A percentile compares a stretch with the other conserved stretches of the same genome.
Conservation (phyloP, 2,888 invertebrate genomes). For the Pyrrhosoma nymphula region DNA sequence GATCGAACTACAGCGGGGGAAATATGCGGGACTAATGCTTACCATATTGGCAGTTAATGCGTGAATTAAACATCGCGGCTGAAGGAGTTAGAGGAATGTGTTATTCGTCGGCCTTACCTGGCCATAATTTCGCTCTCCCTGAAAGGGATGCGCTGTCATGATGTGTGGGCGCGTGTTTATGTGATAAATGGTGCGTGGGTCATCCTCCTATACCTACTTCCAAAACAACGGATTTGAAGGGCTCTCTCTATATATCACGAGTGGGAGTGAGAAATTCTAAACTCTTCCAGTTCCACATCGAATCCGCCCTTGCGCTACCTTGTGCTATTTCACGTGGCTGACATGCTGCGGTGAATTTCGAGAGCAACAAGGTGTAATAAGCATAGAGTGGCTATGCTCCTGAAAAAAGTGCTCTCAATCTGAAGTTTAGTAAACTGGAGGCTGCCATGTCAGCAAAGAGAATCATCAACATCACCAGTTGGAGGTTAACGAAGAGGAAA, state of each 20-base stretch:
- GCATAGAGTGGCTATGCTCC: too few relatives aligned
- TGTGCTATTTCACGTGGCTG: not conserved
- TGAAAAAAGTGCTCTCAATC: too few relatives aligned
- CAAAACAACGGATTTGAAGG: not conserved
- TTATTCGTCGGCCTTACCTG: not conserved
- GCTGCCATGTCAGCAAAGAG: too few relatives aligned
- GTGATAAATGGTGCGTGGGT: not conserved
- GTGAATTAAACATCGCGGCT: not conserved
- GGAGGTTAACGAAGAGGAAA: too few relatives aligned
- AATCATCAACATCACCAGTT: too few relatives aligned
- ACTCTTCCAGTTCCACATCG: not conserved
- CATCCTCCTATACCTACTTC: not conserved
- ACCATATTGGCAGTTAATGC: not conserved
- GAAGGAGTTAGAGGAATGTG: not conserved
- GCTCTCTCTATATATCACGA: not conserved
- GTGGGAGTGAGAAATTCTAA: not conserved
- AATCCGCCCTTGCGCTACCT: not conserved
- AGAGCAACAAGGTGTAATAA: too few relatives aligned
- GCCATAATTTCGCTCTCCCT: not conserved
- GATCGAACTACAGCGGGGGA: not conserved
- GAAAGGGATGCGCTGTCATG: not conserved
- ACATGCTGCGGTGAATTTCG: too few relatives aligned
- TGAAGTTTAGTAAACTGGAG: too few relatives aligned
- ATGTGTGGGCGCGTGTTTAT: not conserved
- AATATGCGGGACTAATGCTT: not conserved